Base-by-base conservation (phyloP, 2,797 vertebrate species). In the Tragelaphus eurycerus region DNA sequence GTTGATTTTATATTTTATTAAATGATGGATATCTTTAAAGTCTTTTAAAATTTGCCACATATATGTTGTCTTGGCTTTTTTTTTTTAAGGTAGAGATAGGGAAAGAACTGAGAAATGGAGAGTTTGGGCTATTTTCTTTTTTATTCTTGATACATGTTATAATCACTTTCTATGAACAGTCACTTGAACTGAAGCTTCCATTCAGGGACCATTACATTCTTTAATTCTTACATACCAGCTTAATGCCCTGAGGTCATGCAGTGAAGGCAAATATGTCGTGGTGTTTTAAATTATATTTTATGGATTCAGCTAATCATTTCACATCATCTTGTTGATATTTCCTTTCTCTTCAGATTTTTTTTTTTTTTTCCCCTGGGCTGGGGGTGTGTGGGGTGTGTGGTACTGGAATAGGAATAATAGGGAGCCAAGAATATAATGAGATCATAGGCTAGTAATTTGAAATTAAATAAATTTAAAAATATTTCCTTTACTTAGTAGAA, bases 391-490 rank as follows among this genome's bases (percentile, higher is more conserved):
- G 81, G 4, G 2, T 25, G 19, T 55, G 52, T 55, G 19, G 52
- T 54, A 46, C 46, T 92, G 57, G 87, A 96, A 83, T 93, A 78
- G 64, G 23, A 57, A 38, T 59, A 83, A 50, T 57, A 83, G 50
- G 48, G 62, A 94, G 67, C 9, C 29, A 95, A 87, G 50, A 74
- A 86, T 57, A 46, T 74, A 79, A 64, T 81, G 60, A 87, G 88
- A 96, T 93, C 43, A 67, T 55, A 38, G 62, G 38, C 21, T 96
- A 67, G 54, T 60, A 54, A 93, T 90, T 96, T 86, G 25, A 95
- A 95, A 93, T 93, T 55, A 93, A 92, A 81, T 62, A 93, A 79
- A 92, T 94, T 64, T 79, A 21, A 89, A 31, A 91, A 67, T 46
- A 71, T 95, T 93, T 92, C 21, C 48, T 96, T 88, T 89, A 76